Conservation (phyloP, 2,113 vertebrate genomes). For the Osmerus eperlanus region DNA sequence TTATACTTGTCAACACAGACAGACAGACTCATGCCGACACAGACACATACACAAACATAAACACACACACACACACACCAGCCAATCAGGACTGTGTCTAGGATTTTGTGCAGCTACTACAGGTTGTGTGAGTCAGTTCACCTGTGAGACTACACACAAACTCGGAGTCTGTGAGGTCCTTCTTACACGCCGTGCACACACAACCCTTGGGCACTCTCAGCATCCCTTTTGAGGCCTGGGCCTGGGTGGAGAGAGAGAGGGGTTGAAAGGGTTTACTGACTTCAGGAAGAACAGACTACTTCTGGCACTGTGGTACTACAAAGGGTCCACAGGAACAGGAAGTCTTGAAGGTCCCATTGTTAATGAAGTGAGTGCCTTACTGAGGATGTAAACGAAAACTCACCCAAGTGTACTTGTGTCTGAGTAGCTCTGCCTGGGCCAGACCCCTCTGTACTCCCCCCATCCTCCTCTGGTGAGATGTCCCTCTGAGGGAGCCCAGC, state of each 20-base stretch:
- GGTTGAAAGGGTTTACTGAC: conserved; percentile 1
- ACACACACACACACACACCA: conserved; percentile 6
- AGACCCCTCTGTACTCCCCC: conserved; percentile 52
- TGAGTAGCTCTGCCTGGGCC: conserved; percentile 49
- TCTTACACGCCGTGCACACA: conserved; percentile 53
- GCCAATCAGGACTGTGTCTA: neutral
- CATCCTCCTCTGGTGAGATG: conserved; percentile 57
- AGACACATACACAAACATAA: conserved; percentile 3
- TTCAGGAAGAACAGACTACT: neutral
- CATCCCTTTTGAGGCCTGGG: conserved; percentile 50
- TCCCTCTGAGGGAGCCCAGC: conserved; percentile 52
- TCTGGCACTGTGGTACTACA: conserved; percentile 2
- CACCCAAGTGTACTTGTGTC: conserved; percentile 61
- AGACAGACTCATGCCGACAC: conserved; percentile 2
- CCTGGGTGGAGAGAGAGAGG: conserved; percentile 38
- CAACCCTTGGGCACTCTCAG: conserved; percentile 48
- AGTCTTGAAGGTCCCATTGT: neutral
- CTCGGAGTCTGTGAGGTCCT: conserved; percentile 44
- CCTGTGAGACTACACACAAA: conserved; percentile 50
- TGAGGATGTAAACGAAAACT: conserved; percentile 10
- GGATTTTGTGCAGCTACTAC: conserved; percentile 15
- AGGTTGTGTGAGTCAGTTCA: conserved; percentile 59
- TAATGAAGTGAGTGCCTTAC: neutral
- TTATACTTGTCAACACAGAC: neutral
- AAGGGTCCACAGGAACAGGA: neutral